Evolutionary conservation across 2,797 vertebrate genomes (phyloP), one percentile per base, ranked within the genome.

Genomic region (Benthosema pterotum): DNA sequence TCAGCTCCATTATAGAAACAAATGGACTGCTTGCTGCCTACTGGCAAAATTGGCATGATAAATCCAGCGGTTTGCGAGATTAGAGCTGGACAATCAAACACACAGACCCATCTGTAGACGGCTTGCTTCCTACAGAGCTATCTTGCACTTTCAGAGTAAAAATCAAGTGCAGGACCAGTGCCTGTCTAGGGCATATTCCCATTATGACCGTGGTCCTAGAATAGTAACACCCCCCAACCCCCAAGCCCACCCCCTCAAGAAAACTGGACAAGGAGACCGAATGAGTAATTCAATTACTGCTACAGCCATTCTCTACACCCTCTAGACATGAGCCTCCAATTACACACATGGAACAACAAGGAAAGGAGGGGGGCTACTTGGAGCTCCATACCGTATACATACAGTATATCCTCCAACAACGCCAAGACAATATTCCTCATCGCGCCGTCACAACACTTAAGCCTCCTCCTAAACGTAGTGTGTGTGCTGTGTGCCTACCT

Each of bases 401-500:
- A n/a, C n/a, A n/a, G 28, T 32, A 9, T 9, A 2, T 38, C 32
- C 32, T 38, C 32, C 32, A 11, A 38, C 32, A 38, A 32, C 9
- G 32, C 9, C 32, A 32, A 32, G 32, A 38, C 9, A 9, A 38
- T 38, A 7, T 38, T 38, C 11, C 32, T 38, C 32, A 38, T 38
- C 5, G 7, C 7, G 8, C 1, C 32, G 7, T 38, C 32, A 38
- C 11, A 38, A 38, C 8, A 38, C 32, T 32, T 32, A 32, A 46
- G 12, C 43, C 12, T n/a, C 32, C 8, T 2, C 32, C 8, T 38
- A 38, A 38, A 38, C 1, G 2, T 9, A 38, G 50, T 0, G 16
- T 18, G 11, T 9, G 22, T 4, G 22, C 22, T 22, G 22, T 22
- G 1, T 3, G 5, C 7, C 2, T 63, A 98, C 96, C 96, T 99